These are phyloP conservation scores for Maniola jurtina DNA, from an alignment of 1,140 invertebrate genomes.

Conservation along the genomic window DNA sequence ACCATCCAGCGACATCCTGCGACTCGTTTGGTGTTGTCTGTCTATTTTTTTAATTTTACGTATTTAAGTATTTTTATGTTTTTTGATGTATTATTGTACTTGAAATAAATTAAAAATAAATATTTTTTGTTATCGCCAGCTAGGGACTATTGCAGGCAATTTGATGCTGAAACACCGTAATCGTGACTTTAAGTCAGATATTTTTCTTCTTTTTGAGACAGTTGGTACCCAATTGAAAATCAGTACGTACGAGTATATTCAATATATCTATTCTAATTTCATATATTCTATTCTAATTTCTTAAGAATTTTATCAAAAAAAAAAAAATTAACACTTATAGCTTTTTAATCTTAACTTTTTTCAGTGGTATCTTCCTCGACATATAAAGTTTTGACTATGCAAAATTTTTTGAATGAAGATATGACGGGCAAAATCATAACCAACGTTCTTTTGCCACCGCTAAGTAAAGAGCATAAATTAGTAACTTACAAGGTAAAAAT, in stretches of 20 bases:
- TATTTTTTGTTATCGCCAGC: constrained; percentile 60
- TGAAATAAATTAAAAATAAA: not conserved
- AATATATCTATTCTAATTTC: too few relatives aligned
- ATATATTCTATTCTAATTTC: too few relatives aligned
- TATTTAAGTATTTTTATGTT: too few relatives aligned
- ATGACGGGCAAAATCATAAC: constrained; percentile 84
- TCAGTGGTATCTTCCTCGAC: not conserved
- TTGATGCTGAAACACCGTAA: constrained; percentile 87
- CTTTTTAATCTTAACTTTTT: not conserved
- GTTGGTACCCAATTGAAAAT: constrained; percentile 81
- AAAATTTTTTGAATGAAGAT: constrained; percentile 80
- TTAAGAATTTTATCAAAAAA: not conserved
- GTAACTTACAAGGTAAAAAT: constrained; percentile 81
- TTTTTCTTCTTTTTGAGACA: constrained; percentile 86
- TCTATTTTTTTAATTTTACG: too few relatives aligned
- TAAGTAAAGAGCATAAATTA: constrained; percentile 69
- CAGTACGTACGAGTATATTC: constrained; percentile 55
- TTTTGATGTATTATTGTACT: too few relatives aligned
- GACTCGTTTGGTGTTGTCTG: too few relatives aligned
- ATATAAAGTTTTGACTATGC: constrained; percentile 51
- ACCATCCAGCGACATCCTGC: too few relatives aligned
- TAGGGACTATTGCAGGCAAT: constrained; percentile 87
- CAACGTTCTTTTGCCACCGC: constrained; percentile 77
- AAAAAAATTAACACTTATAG: too few relatives aligned
- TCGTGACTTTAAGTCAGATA: constrained; percentile 86